Percentiles rank a stretch among this genome's conserved stretches.
phyloP scores from a whole-genome alignment of 2,113 vertebrate species.

The Nycticryphes semicollaris region DNA sequence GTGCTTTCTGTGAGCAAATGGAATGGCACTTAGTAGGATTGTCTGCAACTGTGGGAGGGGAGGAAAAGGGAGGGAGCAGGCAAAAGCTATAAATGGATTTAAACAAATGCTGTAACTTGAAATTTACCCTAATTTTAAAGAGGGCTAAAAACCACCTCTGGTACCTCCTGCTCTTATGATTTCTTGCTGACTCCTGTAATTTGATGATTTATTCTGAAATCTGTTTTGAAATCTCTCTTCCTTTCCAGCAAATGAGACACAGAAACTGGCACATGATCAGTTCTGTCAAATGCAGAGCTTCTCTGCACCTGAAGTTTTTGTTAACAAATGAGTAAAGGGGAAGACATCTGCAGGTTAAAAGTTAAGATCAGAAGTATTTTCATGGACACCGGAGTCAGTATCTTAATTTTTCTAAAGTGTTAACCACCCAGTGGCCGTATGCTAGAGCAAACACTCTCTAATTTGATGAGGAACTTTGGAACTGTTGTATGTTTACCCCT shows the following conservation, averaged over 20 bases:
- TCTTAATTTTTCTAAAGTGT: neutral
- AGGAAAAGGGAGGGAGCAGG: neutral
- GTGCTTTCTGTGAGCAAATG: neutral
- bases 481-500: neutral
- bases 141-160: neutral
- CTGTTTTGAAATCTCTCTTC: constrained; percentile 40
- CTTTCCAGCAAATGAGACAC: neutral
- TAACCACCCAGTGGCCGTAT: neutral
- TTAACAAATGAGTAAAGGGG: neutral
- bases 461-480: neutral
- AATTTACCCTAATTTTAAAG: neutral
- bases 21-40: neutral
- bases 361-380: neutral
- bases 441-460: neutral
- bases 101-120: neutral
- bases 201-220: constrained; percentile 19
- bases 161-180: neutral
- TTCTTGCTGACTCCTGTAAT: constrained; percentile 42
- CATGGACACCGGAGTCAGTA: neutral
- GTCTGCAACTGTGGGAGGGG: neutral
- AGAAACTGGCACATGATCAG: neutral
- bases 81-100: neutral
- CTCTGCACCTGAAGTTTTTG: neutral
- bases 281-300: neutral
- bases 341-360: neutral